These are phyloP conservation scores for Xyrichtys novacula DNA, from an alignment of 2,797 vertebrate genomes.

Conservation along the genomic window DNA sequence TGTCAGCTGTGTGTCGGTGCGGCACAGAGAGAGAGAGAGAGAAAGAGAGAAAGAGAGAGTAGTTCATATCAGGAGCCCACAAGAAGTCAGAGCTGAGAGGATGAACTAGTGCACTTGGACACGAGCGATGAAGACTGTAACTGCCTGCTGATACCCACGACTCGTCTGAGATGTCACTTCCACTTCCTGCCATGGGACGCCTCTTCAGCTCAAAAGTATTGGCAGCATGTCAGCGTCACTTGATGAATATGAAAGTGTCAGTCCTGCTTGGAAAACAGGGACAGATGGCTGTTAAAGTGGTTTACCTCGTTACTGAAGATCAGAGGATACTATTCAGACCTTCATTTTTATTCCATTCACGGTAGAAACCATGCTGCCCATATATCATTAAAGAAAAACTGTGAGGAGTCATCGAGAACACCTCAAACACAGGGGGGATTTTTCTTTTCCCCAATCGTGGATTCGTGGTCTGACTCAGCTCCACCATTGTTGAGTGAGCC, in stretches of 20 bases:
- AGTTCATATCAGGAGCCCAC: constrained; percentile 54
- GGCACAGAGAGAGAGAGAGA: constrained; percentile 40
- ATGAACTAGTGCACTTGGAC: constrained; percentile 42
- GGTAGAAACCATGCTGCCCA: background rate
- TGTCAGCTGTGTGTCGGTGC: constrained; percentile 54
- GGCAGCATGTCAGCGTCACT: constrained; percentile 64
- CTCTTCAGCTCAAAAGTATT: constrained; percentile 57
- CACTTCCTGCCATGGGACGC: constrained; percentile 51
- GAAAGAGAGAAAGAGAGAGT: constrained; percentile 20
- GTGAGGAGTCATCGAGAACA: constrained; percentile 14
- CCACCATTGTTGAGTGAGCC: constrained; percentile 57
- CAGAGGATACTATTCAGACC: constrained; percentile 21
- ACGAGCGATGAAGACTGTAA: constrained; percentile 24
- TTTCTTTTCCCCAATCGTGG: constrained; percentile 30
- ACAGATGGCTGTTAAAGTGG: constrained; percentile 74
- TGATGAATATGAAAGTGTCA: constrained; percentile 69
- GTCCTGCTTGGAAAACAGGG: constrained; percentile 56
- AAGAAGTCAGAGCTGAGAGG: constrained; percentile 55
- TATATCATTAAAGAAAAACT: constrained; percentile 14
- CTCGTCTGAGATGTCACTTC: constrained; percentile 53
- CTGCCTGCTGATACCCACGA: constrained; percentile 19
- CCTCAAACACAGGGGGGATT: constrained; percentile 30
- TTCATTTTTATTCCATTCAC: constrained; percentile 25
- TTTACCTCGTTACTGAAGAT: constrained; percentile 50
- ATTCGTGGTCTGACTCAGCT: constrained; percentile 42